Evolutionary conservation across 2,888 invertebrate species (phyloP), one percentile per base, ranked within the genome.

Genomic region (Xylophagus ater): DNA sequence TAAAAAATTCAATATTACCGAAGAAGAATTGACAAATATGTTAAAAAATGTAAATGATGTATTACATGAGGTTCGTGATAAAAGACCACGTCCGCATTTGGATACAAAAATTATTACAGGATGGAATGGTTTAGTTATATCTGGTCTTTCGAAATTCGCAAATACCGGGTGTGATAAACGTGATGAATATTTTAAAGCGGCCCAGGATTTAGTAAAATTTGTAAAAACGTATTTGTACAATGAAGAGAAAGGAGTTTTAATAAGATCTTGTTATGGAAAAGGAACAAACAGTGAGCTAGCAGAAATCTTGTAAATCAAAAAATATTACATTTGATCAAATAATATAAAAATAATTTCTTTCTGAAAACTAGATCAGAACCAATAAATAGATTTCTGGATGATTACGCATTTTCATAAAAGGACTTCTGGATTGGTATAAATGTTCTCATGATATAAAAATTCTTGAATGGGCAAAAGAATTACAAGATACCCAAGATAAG

Each of bases 61-160:
- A 41, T 65, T 96, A 40, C 81, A 79, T 54, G 68, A 76, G 36
- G 76, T 69, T 20, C 73, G 94, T 28, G 73, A 76, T 46, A 72
- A 76, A 50, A 70, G 94, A 33, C 94, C 94, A 0, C 74, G 81
- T 31, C 94, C 96, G 2, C 88, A 90, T 59, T 71, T 89, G 38
- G 96, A 96, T 59, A 81, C 83, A 10, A 96, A 96, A 68, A 89
- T 94, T 53, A 70, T 96, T 6, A 85, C 92, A 28, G 77, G 87
- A 0, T 96, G 94, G 94, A 94, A 96, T 67, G 92, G 92, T 52
- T 67, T 93, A 26, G 84, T 88, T 73, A 77, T 93, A 40, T 79
- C 85, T 40, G 90, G 85, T 0, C 74, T 82, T 46, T 76, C 89
- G 0, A 78, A 76, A 56, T 81, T 88, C 19, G 57, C 60, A n/a